phyloP scores from a whole-genome alignment of 2,888 invertebrate species.

The Teleogryllus oceanicus region DNA sequence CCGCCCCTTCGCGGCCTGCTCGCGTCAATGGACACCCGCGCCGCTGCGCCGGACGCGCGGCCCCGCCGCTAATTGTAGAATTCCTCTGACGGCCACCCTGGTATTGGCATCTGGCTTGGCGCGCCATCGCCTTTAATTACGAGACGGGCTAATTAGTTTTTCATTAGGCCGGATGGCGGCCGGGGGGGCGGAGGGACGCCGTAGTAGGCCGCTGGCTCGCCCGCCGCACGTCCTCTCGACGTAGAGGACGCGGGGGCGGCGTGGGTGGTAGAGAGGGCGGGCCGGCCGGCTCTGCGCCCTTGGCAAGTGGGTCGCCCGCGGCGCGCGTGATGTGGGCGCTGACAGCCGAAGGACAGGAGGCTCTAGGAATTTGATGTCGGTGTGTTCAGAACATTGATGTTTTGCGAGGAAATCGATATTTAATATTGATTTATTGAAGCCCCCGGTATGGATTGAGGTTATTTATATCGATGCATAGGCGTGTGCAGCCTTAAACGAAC shows the following conservation, averaged over 20 bases:
- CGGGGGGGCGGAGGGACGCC: neutral
- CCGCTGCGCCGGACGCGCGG: neutral
- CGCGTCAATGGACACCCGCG: neutral
- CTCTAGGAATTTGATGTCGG: too few species aligned
- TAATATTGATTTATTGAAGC: too few species aligned
- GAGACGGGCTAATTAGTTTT: slow-evolving; percentile 9
- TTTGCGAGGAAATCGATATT: too few species aligned
- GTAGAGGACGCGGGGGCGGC: neutral
- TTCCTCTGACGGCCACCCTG: neutral
- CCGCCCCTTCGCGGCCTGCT: neutral
- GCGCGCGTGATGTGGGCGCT: too few species aligned
- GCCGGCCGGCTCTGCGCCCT: too few species aligned
- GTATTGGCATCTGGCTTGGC: slow-evolving; percentile 3
- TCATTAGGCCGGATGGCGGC: neutral
- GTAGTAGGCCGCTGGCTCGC: neutral
- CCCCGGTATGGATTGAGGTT: too few species aligned
- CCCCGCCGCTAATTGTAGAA: neutral
- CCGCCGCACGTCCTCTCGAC: neutral
- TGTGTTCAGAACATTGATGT: too few species aligned
- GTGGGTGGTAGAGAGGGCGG: neutral
- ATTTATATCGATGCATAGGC: too few species aligned
- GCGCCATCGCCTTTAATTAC: neutral
- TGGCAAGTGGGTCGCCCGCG: too few species aligned
- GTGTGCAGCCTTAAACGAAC: too few species aligned
- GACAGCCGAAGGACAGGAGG: too few species aligned